Percentiles rank a stretch among this genome's conserved stretches.
Evolutionary conservation across 2,888 invertebrate species (phyloP).

Genomic region (Nymphalis polychloros): DNA sequence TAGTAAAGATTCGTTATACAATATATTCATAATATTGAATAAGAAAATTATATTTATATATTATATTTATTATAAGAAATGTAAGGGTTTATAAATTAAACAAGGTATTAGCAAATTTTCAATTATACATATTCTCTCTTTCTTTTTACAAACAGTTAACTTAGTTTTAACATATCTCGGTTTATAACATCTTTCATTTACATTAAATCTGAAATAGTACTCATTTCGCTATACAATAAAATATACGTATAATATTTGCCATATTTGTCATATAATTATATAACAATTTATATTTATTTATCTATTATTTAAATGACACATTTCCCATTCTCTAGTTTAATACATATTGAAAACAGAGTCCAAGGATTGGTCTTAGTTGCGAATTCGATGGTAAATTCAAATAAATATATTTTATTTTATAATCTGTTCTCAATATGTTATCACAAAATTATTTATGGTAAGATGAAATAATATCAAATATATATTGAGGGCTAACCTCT

Average conservation of each 20-base stretch:
- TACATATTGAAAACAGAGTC: slow-evolving; percentile 59
- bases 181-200: slow-evolving; percentile 79
- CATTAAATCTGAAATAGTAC: slow-evolving; percentile 76
- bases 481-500: slow-evolving; percentile 39
- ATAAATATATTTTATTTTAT: slow-evolving; percentile 19
- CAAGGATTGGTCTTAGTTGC: slow-evolving; percentile 36
- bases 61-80: background rate
- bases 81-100: slow-evolving; percentile 57
- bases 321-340: slow-evolving; percentile 64
- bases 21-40: too few species aligned
- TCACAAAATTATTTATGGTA: slow-evolving; percentile 45
- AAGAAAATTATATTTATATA: too few species aligned
- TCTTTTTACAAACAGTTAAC: slow-evolving; percentile 81
- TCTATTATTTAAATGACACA: slow-evolving; percentile 77
- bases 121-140: slow-evolving; percentile 79
- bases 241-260: slow-evolving; percentile 72
- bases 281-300: slow-evolving; percentile 71
- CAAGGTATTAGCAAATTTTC: slow-evolving; percentile 74
- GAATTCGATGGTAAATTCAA: slow-evolving; percentile 15
- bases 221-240: slow-evolving; percentile 80
- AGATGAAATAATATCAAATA: slow-evolving; percentile 44
- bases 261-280: slow-evolving; percentile 76
- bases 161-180: slow-evolving; percentile 77
- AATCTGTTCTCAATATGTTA: slow-evolving; percentile 45
- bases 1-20: too few species aligned